Base-by-base conservation (phyloP, 1,140 invertebrate species). In the Lethocerus indicus region DNA sequence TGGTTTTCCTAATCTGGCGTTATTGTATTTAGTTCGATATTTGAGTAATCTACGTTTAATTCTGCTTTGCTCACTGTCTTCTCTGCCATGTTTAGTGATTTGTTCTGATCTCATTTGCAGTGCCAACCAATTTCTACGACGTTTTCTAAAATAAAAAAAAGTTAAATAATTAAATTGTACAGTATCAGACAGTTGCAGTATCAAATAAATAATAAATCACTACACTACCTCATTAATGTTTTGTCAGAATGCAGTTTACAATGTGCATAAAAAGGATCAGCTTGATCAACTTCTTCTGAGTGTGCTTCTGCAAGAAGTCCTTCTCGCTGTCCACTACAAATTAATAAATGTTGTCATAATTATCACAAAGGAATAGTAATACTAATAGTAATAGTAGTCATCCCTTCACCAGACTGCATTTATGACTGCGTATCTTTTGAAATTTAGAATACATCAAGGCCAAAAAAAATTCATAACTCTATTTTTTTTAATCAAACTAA, bases 251-350 rank as follows among this genome's bases (percentile, higher is more conserved):
- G 87, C 23, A 92, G 70, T 66, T 89, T 89, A 62, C 93, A 98
- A 61, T 96, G 90, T 1, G 91, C 92, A 66, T 92, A 96, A 64
- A 94, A 96, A 1, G 92, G 91, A 72, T 98, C 92, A 1, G 91
- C 90, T 58, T 93, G 88, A 59, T 94, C 87, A 14, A 79, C 83
- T 65, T 94, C 90, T 61, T 93, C 90, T 6, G 84, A 83, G 59
- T 90, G 86, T 1, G 89, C 87, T 68, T 96, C 92, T 0, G 88
- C 89, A 12, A 98, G 64, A 32, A 95, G 69, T 1, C 93, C 93
- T 62, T 91, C 85, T 35, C 82, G 75, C 67, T 97, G 92, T 20
- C 91, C 92, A 72, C 91, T 91, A 60, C 47, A 70, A 64, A 56
- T 48, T 37, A 47, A 16, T 23, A 5, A 36, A 26, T 14, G 39